Evolutionary conservation across 2,888 invertebrate genomes (phyloP).

Genomic region (Argynnis bischoffii): DNA sequence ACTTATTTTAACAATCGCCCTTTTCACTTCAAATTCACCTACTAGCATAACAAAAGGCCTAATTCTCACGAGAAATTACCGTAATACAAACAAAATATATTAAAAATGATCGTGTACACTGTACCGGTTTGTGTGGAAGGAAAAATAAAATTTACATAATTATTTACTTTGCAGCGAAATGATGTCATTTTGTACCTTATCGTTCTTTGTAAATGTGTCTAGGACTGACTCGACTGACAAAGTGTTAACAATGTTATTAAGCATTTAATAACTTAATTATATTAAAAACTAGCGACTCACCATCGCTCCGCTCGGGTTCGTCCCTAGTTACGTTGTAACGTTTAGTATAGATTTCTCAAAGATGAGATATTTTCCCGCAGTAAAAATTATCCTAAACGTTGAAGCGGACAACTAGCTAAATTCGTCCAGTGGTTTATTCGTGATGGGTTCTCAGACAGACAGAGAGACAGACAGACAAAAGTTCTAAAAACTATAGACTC

Average conservation of each 20-base stretch:
- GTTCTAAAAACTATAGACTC: too few relatives aligned
- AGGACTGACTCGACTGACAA: slow-evolving; percentile 8
- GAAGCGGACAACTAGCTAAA: too few relatives aligned
- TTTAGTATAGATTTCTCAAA: too few relatives aligned
- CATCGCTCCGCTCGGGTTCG: too few relatives aligned
- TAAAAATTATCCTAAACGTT: too few relatives aligned
- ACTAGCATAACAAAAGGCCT: slow-evolving; percentile 39
- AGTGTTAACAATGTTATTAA: neutral
- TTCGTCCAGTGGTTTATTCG: too few relatives aligned
- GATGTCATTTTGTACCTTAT: slow-evolving; percentile 27
- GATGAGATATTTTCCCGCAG: too few relatives aligned
- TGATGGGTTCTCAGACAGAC: too few relatives aligned
- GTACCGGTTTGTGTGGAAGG: slow-evolving; percentile 21
- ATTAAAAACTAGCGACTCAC: too few relatives aligned
- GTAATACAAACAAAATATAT: slow-evolving; percentile 39
- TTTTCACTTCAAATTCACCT: slow-evolving; percentile 39
- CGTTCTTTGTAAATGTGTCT: slow-evolving; percentile 22
- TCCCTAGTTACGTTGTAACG: too few relatives aligned
- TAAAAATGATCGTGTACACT: slow-evolving; percentile 19
- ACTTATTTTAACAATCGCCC: slow-evolving; percentile 32
- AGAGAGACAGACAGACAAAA: too few relatives aligned
- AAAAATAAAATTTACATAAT: slow-evolving; percentile 18
- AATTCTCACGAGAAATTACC: slow-evolving; percentile 45
- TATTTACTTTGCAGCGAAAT: neutral
- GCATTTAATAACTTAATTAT: too few relatives aligned